phyloP scores from a whole-genome alignment of 1,140 invertebrate genomes.

The Penaeus japonicus region DNA sequence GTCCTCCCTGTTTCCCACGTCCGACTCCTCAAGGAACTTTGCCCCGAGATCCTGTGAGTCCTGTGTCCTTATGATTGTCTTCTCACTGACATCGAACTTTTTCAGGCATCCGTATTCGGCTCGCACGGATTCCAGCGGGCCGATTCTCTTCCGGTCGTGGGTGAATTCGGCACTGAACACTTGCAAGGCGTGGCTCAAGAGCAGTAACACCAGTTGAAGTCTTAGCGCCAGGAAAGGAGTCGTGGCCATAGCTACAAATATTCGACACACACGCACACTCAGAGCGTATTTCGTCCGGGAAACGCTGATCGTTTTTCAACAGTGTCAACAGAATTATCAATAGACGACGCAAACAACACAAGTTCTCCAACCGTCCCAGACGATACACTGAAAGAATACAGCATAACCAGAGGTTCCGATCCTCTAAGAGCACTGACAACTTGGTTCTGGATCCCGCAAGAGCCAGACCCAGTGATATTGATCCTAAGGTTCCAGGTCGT shows the following conservation, averaged over 20 bases:
- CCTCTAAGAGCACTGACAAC: neutral
- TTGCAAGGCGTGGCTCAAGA: neutral
- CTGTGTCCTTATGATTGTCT: constrained; percentile 89
- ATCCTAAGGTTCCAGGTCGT: constrained; percentile 1
- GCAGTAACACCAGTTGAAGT: neutral
- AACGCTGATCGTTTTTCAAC: constrained; percentile 11
- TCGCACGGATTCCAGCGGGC: constrained; percentile 46
- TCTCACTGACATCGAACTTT: constrained; percentile 83
- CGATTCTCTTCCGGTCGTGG: constrained; percentile 52
- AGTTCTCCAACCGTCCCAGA: neutral
- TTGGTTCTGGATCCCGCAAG: constrained; percentile 3
- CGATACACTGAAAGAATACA: neutral
- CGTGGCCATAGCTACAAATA: constrained; percentile 3
- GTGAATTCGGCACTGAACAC: constrained; percentile 37
- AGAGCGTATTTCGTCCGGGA: neutral
- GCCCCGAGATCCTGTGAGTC: constrained; percentile 87
- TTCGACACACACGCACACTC: neutral
- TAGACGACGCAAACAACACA: neutral
- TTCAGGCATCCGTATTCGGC: constrained; percentile 65
- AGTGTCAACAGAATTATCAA: constrained; percentile 35
- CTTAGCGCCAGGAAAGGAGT: neutral
- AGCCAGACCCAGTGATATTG: constrained; percentile 20
- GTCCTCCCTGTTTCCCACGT: constrained; percentile 77
- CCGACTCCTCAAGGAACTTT: constrained; percentile 85
- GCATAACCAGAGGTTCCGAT: neutral